Evolutionary conservation across 1,140 invertebrate genomes (phyloP).

Genomic region (Bombus superbus): DNA sequence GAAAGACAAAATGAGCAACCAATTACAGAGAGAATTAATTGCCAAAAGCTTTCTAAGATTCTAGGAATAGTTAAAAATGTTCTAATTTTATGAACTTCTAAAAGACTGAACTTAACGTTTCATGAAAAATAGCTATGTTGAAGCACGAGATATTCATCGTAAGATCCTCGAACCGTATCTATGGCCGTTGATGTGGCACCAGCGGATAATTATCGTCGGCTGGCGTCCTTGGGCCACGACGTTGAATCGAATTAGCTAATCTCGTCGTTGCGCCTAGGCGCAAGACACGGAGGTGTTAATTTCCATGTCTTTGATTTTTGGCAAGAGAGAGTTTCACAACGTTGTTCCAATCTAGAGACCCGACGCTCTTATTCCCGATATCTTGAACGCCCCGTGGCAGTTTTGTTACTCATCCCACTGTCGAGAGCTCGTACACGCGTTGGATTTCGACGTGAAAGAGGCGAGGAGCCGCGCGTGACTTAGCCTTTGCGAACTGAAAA

Average conservation of each 20-base stretch:
- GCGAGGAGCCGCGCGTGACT: slow-evolving; percentile 33
- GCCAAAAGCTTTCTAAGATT: neutral
- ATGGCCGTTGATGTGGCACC: slow-evolving; percentile 1
- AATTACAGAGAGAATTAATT: neutral
- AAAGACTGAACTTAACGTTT: too few species aligned
- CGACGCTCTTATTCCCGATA: neutral
- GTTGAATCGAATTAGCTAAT: slow-evolving; percentile 72
- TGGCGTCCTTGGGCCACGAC: slow-evolving; percentile 51
- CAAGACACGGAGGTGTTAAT: slow-evolving; percentile 67
- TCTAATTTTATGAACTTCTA: too few species aligned
- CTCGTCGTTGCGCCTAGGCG: slow-evolving; percentile 46
- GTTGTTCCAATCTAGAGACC: slow-evolving; percentile 13
- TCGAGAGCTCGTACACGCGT: slow-evolving; percentile 17
- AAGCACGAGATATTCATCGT: neutral
- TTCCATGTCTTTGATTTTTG: slow-evolving; percentile 81
- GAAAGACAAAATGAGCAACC: neutral
- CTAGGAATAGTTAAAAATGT: neutral
- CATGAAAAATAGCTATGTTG: neutral
- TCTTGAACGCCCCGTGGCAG: slow-evolving; percentile 16
- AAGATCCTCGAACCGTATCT: neutral
- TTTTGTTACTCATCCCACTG: slow-evolving; percentile 34
- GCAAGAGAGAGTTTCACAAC: slow-evolving; percentile 51
- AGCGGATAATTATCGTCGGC: slow-evolving; percentile 58
- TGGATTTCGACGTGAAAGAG: slow-evolving; percentile 63
- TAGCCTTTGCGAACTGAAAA: slow-evolving; percentile 38